Conservation (phyloP, 2,888 invertebrate genomes). For the Steinernema scapterisci region DNA sequence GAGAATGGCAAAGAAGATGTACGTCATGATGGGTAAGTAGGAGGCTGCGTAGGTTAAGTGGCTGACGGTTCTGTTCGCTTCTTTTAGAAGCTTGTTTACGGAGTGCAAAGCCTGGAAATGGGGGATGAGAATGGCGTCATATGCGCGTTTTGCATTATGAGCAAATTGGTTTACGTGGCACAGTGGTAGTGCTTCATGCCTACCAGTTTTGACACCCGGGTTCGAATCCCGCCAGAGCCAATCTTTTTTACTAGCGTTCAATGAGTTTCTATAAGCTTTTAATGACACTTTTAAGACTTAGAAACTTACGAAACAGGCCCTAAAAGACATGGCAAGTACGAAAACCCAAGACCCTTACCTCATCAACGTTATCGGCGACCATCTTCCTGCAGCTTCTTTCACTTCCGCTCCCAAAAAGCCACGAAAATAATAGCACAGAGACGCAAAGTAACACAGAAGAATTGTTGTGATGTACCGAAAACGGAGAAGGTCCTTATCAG, state of each 20-base stretch:
- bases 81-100: conserved; percentile 16
- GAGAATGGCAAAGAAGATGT: not conserved
- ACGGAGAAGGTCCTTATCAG: conserved; percentile 19
- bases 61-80: conserved; percentile 4
- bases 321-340: no score
- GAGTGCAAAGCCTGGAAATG: not conserved
- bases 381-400: not conserved
- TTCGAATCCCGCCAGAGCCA: no score
- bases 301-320: no score
- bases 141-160: no score
- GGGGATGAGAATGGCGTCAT: no score
- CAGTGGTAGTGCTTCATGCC: no score
- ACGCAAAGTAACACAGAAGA: not conserved
- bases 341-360: no score
- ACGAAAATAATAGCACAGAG: not conserved
- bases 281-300: no score
- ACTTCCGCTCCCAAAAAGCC: not conserved
- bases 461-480: not conserved
- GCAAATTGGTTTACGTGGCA: no score
- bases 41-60: not conserved
- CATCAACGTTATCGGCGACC: conserved; percentile 19
- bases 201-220: no score
- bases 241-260: no score
- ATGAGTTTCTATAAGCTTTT: no score
- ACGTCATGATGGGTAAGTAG: not conserved